Base-by-base conservation (phyloP, 2,888 invertebrate species). In the Lasioglossum zephyrum region DNA sequence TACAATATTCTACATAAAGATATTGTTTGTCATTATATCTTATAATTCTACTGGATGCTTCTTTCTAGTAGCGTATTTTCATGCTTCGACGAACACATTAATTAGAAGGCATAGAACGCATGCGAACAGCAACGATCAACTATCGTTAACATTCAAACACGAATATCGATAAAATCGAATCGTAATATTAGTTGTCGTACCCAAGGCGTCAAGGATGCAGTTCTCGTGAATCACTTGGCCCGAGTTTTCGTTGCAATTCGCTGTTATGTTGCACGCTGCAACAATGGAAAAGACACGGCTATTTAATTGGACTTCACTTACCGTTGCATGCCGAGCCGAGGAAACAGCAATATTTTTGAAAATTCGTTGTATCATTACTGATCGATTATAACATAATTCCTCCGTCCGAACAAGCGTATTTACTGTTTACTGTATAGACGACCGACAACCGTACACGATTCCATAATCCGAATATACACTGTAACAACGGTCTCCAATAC, bases 141-240 rank as follows among this genome's bases (percentile, higher is more conserved):
- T 57, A 57, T 16, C 39, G 44, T 22, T 2, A 70, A 16, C 26
- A 66, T 63, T 22, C n/a, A 77, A 60, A 41, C n/a, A 57, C 57
- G 57, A 8, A 57, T 4, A 57, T 57, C n/a, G 57, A 57, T 57
- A 57, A 57, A 11, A 82, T 66, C 49, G 76, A 82, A 39, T 74
- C 60, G 74, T 60, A 79, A 76, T 79, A 31, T 70, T 79, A 41
- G 9, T 77, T 47, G 77, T 92, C 93, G 90, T 95, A 95, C 95
- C 95, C 87, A 94, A 91, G 86, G 88, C 92, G 85, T 95, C 95
- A 89, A 94, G 92, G 88, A 92, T 92, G 93, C 93, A 94, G 91
- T 94, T 89, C 82, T 95, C 94, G 89, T 94, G 93, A 88, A 93
- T 91, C 81, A 92, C 88, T 77, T 93, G 90, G 81, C 90, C 88